phyloP scores from a whole-genome alignment of 2,888 invertebrate genomes.

The Marronus borbonicus region DNA sequence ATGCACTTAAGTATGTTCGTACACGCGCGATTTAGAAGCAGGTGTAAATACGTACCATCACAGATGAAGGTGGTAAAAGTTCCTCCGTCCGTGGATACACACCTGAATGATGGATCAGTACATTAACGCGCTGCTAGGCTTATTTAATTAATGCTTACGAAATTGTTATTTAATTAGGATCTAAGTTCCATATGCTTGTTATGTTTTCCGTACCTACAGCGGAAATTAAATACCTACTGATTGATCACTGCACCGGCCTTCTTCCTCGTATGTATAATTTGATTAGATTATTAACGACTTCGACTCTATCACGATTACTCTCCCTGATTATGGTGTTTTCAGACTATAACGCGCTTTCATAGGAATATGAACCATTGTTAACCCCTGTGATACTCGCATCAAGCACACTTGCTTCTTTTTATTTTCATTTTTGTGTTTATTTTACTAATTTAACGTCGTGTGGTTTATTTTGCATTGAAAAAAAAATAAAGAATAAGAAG shows the following conservation, averaged over 20 bases:
- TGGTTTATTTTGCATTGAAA: neutral
- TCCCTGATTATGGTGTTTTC: no score
- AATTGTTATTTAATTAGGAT: constrained; percentile 34
- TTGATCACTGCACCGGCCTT: neutral
- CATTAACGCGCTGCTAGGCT: constrained; percentile 17
- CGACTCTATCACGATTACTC: neutral
- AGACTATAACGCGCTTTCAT: neutral
- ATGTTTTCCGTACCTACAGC: neutral
- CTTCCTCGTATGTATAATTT: neutral
- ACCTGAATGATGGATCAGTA: constrained; percentile 21
- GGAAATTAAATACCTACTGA: constrained; percentile 33
- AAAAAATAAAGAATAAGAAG: constrained; percentile 8
- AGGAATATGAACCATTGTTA: neutral
- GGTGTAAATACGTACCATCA: constrained; percentile 17
- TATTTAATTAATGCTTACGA: constrained; percentile 26
- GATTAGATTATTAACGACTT: neutral
- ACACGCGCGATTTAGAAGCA: constrained; percentile 32
- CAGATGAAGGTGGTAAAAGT: constrained; percentile 32
- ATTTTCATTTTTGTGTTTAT: neutral
- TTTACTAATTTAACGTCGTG: neutral
- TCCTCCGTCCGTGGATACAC: neutral
- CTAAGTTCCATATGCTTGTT: constrained; percentile 4
- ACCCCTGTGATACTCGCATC: neutral
- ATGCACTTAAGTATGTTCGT: neutral
- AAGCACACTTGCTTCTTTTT: neutral